Base-by-base conservation (phyloP, 2,797 vertebrate genomes). In the Epinephelus awoara region DNA sequence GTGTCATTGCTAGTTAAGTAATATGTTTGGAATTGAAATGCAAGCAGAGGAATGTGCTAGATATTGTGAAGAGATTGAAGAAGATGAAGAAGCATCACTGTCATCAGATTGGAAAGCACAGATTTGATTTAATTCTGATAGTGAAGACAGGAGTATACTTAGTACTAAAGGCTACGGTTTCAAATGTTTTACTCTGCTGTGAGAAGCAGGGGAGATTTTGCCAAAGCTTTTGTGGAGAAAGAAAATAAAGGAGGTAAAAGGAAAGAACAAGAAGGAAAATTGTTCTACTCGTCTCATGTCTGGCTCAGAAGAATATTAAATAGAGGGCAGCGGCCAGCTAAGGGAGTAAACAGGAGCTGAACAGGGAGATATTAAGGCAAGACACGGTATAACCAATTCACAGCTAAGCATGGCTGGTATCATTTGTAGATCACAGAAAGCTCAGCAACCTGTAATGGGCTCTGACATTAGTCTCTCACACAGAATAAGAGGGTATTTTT, bases 301-400 rank as follows among this genome's bases (percentile, higher is more conserved):
- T 59, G 50, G 59, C 88, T 80, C 67, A 56, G 70, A 75, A 84
- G 65, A 75, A 80, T 67, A 81, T 82, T 69, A 88, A 79, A 75
- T 57, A 65, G 74, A 76, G 78, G 73, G 61, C 68, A 84, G 55
- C 3, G 8, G 46, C 63, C 47, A 67, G 59, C 71, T 61, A 27
- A 50, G 55, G 82, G 79, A 86, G 76, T 86, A 89, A 86, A 87
- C 80, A 73, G 66, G 54, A 77, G 70, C 83, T 80, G 71, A 82
- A 71, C 40, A 67, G 38, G 54, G 61, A 79, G 67, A 77, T 84
- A 72, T 77, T 72, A 75, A 81, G 71, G 76, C 52, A 73, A 82
- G 76, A 84, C 62, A 78, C 8, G 29, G 44, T 63, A 10, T 62
- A 70, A 85, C 64, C 67, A 83, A 82, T 87, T 85, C 81, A 82